Evolutionary conservation across 1,140 invertebrate species (phyloP).

Genomic region (Drosophila nigrodunni): DNA sequence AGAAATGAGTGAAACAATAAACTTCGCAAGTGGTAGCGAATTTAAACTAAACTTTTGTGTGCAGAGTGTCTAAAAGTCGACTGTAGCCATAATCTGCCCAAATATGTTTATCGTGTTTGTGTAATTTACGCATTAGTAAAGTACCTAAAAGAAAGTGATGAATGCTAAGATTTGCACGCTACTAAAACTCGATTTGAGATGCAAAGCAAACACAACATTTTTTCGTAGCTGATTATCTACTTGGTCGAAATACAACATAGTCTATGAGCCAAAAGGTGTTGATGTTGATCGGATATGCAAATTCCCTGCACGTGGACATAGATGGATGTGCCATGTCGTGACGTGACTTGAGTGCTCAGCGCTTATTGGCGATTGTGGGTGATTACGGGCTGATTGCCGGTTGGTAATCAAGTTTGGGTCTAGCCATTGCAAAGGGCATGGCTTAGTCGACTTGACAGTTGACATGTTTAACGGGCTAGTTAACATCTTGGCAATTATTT

Average conservation of each 20-base stretch:
- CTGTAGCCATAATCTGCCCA: not conserved
- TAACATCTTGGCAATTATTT: slow-evolving; percentile 34
- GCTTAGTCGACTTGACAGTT: slow-evolving; percentile 23
- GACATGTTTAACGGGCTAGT: not conserved
- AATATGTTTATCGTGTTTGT: slow-evolving; percentile 35
- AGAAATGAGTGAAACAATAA: not conserved
- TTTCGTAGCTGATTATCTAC: slow-evolving; percentile 62
- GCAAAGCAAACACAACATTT: slow-evolving; percentile 59
- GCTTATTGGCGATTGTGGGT: not conserved
- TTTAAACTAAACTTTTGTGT: not conserved
- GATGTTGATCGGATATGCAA: slow-evolving; percentile 61
- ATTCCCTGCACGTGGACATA: slow-evolving; percentile 51
- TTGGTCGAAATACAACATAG: slow-evolving; percentile 30
- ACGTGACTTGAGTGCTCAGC: slow-evolving; percentile 9
- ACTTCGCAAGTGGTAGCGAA: not conserved
- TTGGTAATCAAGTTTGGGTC: not conserved
- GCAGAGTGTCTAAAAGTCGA: slow-evolving; percentile 11
- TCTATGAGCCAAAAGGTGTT: slow-evolving; percentile 55
- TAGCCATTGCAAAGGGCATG: slow-evolving; percentile 46
- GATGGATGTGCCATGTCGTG: slow-evolving; percentile 52
- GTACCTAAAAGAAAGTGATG: slow-evolving; percentile 76
- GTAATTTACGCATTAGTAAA: slow-evolving; percentile 79
- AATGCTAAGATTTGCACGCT: slow-evolving; percentile 71
- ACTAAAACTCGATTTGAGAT: slow-evolving; percentile 57
- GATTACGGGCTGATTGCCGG: not conserved